Evolutionary conservation across 2,888 invertebrate species (phyloP).

Genomic region (Spodoptera littoralis): DNA sequence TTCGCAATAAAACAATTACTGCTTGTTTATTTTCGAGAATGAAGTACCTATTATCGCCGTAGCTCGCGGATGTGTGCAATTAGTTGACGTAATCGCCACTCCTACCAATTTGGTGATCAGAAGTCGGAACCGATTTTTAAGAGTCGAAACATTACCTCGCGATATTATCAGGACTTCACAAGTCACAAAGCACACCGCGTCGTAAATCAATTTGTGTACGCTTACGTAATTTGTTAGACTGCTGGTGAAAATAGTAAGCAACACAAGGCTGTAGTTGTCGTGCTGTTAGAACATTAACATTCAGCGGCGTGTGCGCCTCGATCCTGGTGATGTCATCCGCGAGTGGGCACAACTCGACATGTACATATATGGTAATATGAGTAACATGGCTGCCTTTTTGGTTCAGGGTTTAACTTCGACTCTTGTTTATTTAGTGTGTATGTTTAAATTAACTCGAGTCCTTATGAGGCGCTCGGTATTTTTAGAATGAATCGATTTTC

Average conservation of each 20-base stretch:
- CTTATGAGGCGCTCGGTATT: conserved; percentile 48
- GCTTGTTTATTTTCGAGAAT: conserved; percentile 24
- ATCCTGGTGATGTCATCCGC: conserved; percentile 80
- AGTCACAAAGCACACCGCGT: conserved; percentile 35
- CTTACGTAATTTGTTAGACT: conserved; percentile 63
- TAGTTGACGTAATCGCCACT: conserved; percentile 49
- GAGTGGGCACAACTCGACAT: conserved; percentile 68
- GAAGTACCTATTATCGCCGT: conserved; percentile 20
- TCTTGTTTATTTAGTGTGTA: conserved; percentile 61
- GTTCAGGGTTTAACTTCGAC: conserved; percentile 73
- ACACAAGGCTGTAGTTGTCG: conserved; percentile 67
- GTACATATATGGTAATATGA: conserved; percentile 83
- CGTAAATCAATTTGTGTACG: conserved; percentile 45
- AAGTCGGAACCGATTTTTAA: conserved; percentile 28
- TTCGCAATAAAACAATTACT: conserved; percentile 32
- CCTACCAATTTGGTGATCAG: conserved; percentile 36
- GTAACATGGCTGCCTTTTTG: conserved; percentile 77
- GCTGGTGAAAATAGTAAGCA: conserved; percentile 63
- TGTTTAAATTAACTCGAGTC: conserved; percentile 48
- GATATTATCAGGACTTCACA: conserved; percentile 19
- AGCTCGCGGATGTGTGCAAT: conserved; percentile 42
- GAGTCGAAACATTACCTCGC: conserved; percentile 10
- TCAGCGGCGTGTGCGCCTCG: conserved; percentile 68
- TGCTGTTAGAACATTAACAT: conserved; percentile 78
- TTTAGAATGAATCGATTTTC: conserved; percentile 44